These are phyloP conservation scores for Riparia riparia DNA, from an alignment of 2,113 vertebrate species.

Conservation along the genomic window DNA sequence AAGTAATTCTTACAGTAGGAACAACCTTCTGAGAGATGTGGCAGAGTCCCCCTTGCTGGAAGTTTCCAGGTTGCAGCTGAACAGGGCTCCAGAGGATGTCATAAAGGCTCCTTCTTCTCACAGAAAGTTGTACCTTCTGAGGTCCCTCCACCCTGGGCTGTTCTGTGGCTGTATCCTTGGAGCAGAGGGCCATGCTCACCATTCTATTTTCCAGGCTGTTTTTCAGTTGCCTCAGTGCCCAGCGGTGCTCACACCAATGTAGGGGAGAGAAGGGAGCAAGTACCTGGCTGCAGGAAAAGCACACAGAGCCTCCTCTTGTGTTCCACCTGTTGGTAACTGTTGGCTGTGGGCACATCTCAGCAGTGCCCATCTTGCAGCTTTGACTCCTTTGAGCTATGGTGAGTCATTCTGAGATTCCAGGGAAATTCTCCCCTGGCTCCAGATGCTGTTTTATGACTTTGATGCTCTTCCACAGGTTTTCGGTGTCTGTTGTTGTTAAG, in stretches of 20 bases:
- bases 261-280: not conserved
- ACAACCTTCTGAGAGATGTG: not conserved
- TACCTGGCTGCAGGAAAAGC: not conserved
- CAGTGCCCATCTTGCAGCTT: not conserved
- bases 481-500: not conserved
- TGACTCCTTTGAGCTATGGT: not conserved
- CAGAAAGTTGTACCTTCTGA: not conserved
- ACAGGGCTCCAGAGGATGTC: not conserved
- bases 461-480: not conserved
- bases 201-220: not conserved
- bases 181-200: fast-evolving
- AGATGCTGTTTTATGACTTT: not conserved
- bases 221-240: not conserved
- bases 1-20: not conserved
- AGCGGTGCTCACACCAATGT: not conserved
- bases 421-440: not conserved
- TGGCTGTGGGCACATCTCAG: not conserved
- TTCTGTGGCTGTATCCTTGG: not conserved
- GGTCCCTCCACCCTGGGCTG: not conserved
- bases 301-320: not conserved
- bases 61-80: not conserved
- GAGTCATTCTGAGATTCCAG: not conserved
- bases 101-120: not conserved
- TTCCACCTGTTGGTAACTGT: not conserved
- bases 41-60: not conserved